These are phyloP conservation scores for Tragelaphus strepsiceros DNA, from an alignment of 2,113 vertebrate genomes.

Conservation along the genomic window DNA sequence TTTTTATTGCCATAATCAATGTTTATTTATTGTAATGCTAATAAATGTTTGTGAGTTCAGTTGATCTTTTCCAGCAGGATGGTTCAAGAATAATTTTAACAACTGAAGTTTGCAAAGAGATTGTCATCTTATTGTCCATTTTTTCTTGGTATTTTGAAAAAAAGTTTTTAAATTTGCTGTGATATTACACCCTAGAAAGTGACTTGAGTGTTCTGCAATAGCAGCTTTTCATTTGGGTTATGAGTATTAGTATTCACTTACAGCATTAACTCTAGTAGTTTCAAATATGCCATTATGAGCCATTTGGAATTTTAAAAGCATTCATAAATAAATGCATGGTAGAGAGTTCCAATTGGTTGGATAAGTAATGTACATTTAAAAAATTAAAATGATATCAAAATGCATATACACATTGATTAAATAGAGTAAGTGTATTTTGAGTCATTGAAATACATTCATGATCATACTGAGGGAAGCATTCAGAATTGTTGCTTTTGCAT, in stretches of 20 bases:
- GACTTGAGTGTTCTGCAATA: slow-evolving; percentile 37
- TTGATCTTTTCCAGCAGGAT: slow-evolving; percentile 39
- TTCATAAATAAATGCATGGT: slow-evolving; percentile 54
- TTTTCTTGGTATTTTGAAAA: slow-evolving; percentile 48
- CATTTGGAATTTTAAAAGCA: slow-evolving; percentile 53
- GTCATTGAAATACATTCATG: slow-evolving; percentile 37
- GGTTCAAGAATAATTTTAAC: slow-evolving; percentile 35
- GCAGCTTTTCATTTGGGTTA: slow-evolving; percentile 64
- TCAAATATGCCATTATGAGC: slow-evolving; percentile 35
- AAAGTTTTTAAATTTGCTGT: slow-evolving; percentile 25
- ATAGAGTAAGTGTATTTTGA: slow-evolving; percentile 36
- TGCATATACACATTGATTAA: slow-evolving; percentile 39
- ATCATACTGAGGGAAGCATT: not conserved
- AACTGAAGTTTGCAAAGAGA: slow-evolving; percentile 4
- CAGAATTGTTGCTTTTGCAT: slow-evolving; percentile 19
- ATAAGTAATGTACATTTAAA: slow-evolving; percentile 41
- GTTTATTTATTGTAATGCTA: slow-evolving; percentile 38
- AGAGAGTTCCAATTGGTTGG: slow-evolving; percentile 16
- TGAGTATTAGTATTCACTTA: slow-evolving; percentile 60
- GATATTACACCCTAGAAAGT: slow-evolving; percentile 42
- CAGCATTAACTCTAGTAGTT: not conserved
- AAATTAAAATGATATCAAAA: slow-evolving; percentile 59
- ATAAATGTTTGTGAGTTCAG: slow-evolving; percentile 12
- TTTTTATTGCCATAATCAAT: not conserved
- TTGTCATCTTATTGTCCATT: slow-evolving; percentile 45